Evolutionary conservation across 1,140 invertebrate genomes (phyloP).

Genomic region (Drosophila biarmipes): DNA sequence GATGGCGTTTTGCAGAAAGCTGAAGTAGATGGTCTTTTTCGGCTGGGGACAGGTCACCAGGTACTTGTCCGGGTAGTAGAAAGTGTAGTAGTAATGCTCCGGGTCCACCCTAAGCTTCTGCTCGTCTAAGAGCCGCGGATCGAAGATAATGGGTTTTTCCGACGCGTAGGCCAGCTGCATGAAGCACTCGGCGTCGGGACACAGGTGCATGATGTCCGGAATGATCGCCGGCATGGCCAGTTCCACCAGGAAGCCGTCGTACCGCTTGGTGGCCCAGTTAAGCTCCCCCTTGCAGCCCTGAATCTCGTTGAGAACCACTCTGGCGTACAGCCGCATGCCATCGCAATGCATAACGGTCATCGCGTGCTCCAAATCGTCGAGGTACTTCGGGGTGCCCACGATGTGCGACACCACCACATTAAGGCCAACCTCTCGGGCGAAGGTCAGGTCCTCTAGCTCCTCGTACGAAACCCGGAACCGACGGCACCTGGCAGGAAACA

Average conservation of each 20-base stretch:
- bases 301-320: slow-evolving; percentile 69
- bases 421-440: slow-evolving; percentile 69
- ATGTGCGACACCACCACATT: slow-evolving; percentile 70
- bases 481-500: slow-evolving; percentile 61
- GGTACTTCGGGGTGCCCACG: slow-evolving; percentile 52
- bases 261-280: slow-evolving; percentile 63
- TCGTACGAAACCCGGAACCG: slow-evolving; percentile 63
- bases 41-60: slow-evolving; percentile 31
- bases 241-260: slow-evolving; percentile 76
- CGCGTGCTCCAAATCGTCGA: slow-evolving; percentile 50
- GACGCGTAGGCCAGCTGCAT: slow-evolving; percentile 51
- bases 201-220: slow-evolving; percentile 62
- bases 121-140: slow-evolving; percentile 45
- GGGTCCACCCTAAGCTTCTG: slow-evolving; percentile 61
- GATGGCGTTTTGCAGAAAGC: slow-evolving; percentile 55
- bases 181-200: slow-evolving; percentile 60
- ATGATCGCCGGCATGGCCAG: slow-evolving; percentile 10
- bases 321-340: slow-evolving; percentile 59
- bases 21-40: slow-evolving; percentile 38
- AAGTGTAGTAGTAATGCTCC: slow-evolving; percentile 56
- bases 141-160: slow-evolving; percentile 72
- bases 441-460: slow-evolving; percentile 78
- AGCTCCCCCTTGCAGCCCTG: slow-evolving; percentile 57
- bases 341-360: slow-evolving; percentile 57
- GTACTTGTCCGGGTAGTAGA: slow-evolving; percentile 78